Conservation (phyloP, 1,140 invertebrate genomes). For the Caenorhabditis inopinata region DNA sequence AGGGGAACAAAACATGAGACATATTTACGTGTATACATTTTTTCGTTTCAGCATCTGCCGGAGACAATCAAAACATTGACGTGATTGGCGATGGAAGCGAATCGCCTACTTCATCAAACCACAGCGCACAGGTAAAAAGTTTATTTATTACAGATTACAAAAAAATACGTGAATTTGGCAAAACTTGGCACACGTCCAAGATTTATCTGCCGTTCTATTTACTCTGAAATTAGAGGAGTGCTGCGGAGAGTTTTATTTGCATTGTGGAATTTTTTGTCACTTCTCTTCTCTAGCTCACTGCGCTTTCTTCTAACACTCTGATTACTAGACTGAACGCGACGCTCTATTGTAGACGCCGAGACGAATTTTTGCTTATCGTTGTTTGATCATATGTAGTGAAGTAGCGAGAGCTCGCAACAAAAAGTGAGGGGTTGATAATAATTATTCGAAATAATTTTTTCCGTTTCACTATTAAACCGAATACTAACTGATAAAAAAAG, state of each 20-base stretch:
- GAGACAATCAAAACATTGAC: slow-evolving; percentile 36
- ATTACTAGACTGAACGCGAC: neutral
- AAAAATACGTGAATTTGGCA: neutral
- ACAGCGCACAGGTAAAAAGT: slow-evolving; percentile 15
- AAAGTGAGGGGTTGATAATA: neutral
- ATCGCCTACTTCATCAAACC: slow-evolving; percentile 37
- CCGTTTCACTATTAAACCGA: neutral
- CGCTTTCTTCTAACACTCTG: slow-evolving; percentile 20
- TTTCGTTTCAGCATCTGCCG: slow-evolving; percentile 11
- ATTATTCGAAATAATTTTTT: neutral
- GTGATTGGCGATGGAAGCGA: slow-evolving; percentile 43
- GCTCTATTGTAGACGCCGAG: neutral
- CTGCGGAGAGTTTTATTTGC: slow-evolving; percentile 23
- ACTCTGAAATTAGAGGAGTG: slow-evolving; percentile 28
- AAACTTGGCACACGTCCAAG: slow-evolving; percentile 13
- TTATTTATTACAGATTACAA: neutral
- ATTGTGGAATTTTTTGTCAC: slow-evolving; percentile 28
- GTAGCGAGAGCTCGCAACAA: neutral
- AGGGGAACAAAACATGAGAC: too few species aligned
- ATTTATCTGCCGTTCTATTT: slow-evolving; percentile 25
- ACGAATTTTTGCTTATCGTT: slow-evolving; percentile 12
- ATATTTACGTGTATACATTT: neutral
- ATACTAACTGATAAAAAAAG: neutral
- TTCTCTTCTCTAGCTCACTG: neutral
- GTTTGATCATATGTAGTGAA: slow-evolving; percentile 31